phyloP scores from a whole-genome alignment of 2,797 vertebrate genomes.

The Chelonia mydas region DNA sequence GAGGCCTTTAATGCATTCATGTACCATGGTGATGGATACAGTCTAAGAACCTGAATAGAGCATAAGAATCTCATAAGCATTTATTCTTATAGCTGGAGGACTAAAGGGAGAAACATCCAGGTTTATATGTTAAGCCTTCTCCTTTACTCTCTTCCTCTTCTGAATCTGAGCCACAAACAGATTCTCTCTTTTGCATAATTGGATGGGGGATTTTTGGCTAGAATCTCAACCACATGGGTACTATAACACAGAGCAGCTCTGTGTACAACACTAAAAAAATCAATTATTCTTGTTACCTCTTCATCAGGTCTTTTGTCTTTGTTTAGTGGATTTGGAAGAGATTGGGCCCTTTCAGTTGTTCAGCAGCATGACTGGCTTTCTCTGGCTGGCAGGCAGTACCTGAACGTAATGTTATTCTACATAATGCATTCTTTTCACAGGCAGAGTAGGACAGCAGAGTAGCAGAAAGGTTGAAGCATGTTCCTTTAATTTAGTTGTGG shows the following conservation, averaged over 20 bases:
- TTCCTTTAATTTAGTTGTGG: background rate
- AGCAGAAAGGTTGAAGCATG: background rate
- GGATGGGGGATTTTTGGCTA: background rate
- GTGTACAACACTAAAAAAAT: background rate
- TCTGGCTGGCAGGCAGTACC: background rate
- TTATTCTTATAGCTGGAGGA: background rate
- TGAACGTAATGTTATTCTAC: slow-evolving; percentile 11
- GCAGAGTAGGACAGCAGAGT: background rate
- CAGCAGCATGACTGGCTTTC: slow-evolving; percentile 28
- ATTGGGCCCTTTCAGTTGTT: background rate
- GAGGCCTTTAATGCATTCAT: background rate
- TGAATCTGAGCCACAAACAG: background rate
- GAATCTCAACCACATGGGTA: background rate
- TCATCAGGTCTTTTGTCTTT: slow-evolving; percentile 14
- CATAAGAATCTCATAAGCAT: fast-evolving
- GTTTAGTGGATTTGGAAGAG: background rate
- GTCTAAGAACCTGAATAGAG: background rate
- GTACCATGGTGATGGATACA: fast-evolving
- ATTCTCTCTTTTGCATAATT: background rate
- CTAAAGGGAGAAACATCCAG: background rate
- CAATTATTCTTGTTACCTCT: slow-evolving; percentile 29
- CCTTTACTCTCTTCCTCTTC: background rate
- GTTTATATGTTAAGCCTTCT: fast-evolving
- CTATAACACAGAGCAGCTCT: background rate
- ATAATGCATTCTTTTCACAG: background rate